Conservation (phyloP, 2,888 invertebrate genomes). For the Globia sparganii region DNA sequence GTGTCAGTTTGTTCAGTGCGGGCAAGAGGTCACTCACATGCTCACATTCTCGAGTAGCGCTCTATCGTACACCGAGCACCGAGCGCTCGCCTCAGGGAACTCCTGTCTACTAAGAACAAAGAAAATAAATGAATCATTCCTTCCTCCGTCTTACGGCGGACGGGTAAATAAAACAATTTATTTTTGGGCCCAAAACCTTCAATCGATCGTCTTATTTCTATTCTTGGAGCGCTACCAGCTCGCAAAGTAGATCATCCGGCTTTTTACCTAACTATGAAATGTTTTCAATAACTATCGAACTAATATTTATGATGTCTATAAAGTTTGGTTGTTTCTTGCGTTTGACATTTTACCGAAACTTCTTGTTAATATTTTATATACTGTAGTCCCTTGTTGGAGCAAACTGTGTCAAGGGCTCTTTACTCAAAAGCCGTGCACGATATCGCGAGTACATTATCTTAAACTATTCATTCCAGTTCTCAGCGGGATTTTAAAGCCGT, state of each 20-base stretch:
- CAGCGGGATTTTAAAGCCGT: slow-evolving; percentile 1
- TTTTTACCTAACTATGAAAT: slow-evolving; percentile 14
- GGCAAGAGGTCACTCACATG: slow-evolving; percentile 56
- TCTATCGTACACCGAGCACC: not conserved
- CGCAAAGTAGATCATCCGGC: slow-evolving; percentile 5
- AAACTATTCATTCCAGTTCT: slow-evolving; percentile 5
- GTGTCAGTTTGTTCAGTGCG: slow-evolving; percentile 45
- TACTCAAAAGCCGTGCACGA: slow-evolving; percentile 17
- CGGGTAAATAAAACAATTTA: slow-evolving; percentile 45
- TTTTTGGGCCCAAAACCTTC: slow-evolving; percentile 34
- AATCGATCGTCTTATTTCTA: slow-evolving; percentile 37
- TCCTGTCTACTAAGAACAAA: slow-evolving; percentile 46
- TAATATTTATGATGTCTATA: not conserved
- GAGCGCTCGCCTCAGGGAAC: slow-evolving; percentile 33
- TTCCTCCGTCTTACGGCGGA: slow-evolving; percentile 17
- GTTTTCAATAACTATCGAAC: slow-evolving; percentile 1
- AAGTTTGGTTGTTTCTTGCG: not conserved
- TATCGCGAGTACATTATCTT: slow-evolving; percentile 14
- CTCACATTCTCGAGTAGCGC: slow-evolving; percentile 26
- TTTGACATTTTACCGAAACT: slow-evolving; percentile 1
- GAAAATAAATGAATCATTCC: slow-evolving; percentile 54
- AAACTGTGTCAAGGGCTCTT: slow-evolving; percentile 45
- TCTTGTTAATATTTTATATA: not conserved
- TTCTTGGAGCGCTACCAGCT: slow-evolving; percentile 19
- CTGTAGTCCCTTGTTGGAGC: slow-evolving; percentile 18